Percentiles rank a stretch among this genome's conserved stretches.
phyloP scores from a whole-genome alignment of 2,113 vertebrate genomes.

The Antennarius striatus region DNA sequence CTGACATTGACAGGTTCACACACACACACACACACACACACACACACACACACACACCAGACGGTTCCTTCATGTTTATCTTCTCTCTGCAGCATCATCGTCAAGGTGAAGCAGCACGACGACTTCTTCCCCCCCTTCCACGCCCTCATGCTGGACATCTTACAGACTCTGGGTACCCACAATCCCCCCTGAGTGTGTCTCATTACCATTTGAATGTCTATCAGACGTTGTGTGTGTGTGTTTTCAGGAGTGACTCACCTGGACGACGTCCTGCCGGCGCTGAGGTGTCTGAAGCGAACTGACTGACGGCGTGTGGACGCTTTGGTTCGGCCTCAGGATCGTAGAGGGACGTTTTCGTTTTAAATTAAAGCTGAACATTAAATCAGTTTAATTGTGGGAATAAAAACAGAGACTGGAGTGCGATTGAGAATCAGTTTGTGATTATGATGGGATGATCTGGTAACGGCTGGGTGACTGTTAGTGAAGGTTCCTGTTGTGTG shows the following conservation, averaged over 20 bases:
- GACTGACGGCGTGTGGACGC: neutral
- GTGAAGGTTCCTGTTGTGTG: no score
- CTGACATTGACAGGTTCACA: constrained; percentile 85
- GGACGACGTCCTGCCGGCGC: constrained; percentile 85
- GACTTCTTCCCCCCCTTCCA: constrained; percentile 91
- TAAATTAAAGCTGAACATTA: neutral
- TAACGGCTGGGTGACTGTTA: no score
- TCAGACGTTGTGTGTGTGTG: neutral
- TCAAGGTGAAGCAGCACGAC: constrained; percentile 86
- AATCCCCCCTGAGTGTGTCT: no score
- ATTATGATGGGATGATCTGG: no score
- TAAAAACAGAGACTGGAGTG: no score
- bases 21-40: no score
- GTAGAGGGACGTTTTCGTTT: neutral
- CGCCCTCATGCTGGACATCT: constrained; percentile 80
- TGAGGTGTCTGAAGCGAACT: constrained; percentile 73
- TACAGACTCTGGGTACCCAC: constrained; percentile 82
- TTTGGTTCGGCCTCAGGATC: neutral
- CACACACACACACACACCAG: no score
- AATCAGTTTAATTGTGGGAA: no score
- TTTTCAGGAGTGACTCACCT: constrained; percentile 84
- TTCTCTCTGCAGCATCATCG: constrained; percentile 80
- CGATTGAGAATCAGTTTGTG: no score
- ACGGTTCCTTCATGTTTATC: neutral
- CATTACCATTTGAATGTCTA: no score